Percentiles rank a stretch among this genome's conserved stretches.
Conservation (phyloP, 2,888 invertebrate genomes). For the Aromia moschata region DNA sequence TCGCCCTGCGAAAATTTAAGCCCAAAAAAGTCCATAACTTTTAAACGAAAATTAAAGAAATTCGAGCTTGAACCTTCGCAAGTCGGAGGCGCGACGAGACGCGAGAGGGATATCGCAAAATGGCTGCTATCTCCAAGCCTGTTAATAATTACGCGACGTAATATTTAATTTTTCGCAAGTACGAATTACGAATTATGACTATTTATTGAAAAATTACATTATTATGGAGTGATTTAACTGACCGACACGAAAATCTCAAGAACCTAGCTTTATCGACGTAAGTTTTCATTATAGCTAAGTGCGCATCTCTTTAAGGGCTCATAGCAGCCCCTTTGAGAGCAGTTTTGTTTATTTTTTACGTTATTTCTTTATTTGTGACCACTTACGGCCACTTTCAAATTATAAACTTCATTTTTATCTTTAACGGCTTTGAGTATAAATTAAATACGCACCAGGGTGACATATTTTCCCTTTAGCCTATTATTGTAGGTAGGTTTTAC, state of each 20-base stretch:
- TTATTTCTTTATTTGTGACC: not conserved
- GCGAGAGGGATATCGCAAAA: slow-evolving; percentile 57
- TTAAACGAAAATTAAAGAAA: slow-evolving; percentile 46
- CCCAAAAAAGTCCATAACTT: slow-evolving; percentile 51
- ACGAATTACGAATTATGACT: not conserved
- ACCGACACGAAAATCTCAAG: slow-evolving; percentile 9
- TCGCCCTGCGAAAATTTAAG: slow-evolving; percentile 38
- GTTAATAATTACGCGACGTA: slow-evolving; percentile 48
- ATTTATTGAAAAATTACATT: slow-evolving; percentile 1
- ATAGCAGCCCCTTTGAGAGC: not conserved
- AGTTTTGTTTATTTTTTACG: not conserved
- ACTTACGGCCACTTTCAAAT: not conserved
- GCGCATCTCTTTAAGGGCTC: slow-evolving; percentile 15
- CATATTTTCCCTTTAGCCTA: not conserved
- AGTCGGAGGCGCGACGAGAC: slow-evolving; percentile 56
- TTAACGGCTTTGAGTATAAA: not conserved
- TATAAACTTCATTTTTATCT: not conserved
- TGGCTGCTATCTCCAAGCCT: slow-evolving; percentile 56
- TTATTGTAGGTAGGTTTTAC: not conserved
- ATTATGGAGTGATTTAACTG: slow-evolving; percentile 7
- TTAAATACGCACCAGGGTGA: slow-evolving; percentile 1
- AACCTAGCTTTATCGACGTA: slow-evolving; percentile 8
- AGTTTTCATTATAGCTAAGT: slow-evolving; percentile 10
- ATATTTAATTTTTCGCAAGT: slow-evolving; percentile 36
- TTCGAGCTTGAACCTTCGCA: slow-evolving; percentile 46